Conservation (phyloP, 1,140 invertebrate genomes). For the Lordiphosa mommai region DNA sequence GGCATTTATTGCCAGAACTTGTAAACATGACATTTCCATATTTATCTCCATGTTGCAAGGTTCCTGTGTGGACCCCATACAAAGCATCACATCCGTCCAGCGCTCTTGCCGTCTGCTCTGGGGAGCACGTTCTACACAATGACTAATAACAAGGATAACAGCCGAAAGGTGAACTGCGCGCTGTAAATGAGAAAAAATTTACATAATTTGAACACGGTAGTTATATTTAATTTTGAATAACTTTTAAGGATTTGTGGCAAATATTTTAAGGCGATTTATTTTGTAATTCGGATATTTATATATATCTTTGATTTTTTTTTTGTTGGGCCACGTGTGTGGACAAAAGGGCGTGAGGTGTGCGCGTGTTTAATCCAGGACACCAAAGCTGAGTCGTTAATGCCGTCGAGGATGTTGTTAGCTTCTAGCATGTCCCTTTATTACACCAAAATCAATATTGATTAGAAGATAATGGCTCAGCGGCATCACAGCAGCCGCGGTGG, state of each 20-base stretch:
- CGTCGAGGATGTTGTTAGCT: constrained; percentile 41
- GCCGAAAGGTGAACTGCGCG: constrained; percentile 27
- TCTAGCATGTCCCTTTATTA: constrained; percentile 55
- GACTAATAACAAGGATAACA: constrained; percentile 30
- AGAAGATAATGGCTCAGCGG: constrained; percentile 41
- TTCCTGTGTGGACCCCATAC: not conserved
- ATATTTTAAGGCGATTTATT: constrained; percentile 55
- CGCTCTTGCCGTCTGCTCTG: not conserved
- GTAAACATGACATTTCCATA: constrained; percentile 63
- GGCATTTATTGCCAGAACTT: constrained; percentile 55
- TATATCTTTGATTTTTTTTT: constrained; percentile 1
- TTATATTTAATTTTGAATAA: constrained; percentile 59
- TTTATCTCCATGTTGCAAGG: constrained; percentile 42
- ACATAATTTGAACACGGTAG: constrained; percentile 44
- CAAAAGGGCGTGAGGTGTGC: not conserved
- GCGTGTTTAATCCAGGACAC: constrained; percentile 31
- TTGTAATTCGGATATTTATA: constrained; percentile 28
- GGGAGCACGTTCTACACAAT: constrained; percentile 31
- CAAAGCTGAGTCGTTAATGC: constrained; percentile 22
- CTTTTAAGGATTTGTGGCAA: constrained; percentile 50
- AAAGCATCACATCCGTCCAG: constrained; percentile 18
- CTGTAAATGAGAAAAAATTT: constrained; percentile 35
- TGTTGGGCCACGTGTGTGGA: not conserved
- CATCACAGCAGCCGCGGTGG: not conserved
- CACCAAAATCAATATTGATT: constrained; percentile 63